Base-by-base conservation (phyloP, 2,113 vertebrate species). In the Oxyruncus cristatus region DNA sequence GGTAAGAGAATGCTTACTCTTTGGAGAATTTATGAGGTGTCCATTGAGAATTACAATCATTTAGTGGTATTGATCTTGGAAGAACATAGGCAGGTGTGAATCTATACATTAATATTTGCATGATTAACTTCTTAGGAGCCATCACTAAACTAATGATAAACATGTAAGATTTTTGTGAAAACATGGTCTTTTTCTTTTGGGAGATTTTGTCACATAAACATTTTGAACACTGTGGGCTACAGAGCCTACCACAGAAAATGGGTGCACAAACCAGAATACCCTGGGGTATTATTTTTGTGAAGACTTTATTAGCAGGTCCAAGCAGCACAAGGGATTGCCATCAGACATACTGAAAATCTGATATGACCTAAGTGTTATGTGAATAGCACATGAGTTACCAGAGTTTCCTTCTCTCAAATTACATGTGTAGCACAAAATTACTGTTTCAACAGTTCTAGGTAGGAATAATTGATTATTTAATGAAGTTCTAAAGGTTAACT, bases 111-210 rank as follows among this genome's bases (percentile, higher is more conserved):
- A 56, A 74, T 24, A 75, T 8, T 26, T 67, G 15, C 3, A 11
- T 35, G 24, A 68, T 46, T 56, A 86, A n/a, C 14, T 50, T 79
- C 32, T 49, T 42, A 24, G 39, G 26, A 88, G 71, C 26, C 27
- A 67, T 24, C 46, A 78, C 12, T 68, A 33, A 74, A 74, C 6
- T 41, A 67, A 65, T 17, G 73, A 80, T 6, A 72, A 87, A 59
- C 3, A 11, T 8, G 5, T 2, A 65, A 7, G 6, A 47, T n/a
- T 79, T 72, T 76, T 66, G 12, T 52, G 53, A 39, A 76, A 80
- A 52, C 9, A 32, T 0, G 0, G 5, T 27, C 7, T 37, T 63
- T 28, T 50, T 59, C 2, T 28, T 80, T 42, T 68, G 26, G 1
- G 11, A 80, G 9, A 67, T 50, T 74, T 50, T 49, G 20, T 46